A percentile compares a stretch with the other conserved stretches of the same genome.
These are phyloP conservation scores for Dendrolimus punctatus DNA, from an alignment of 1,140 invertebrate species.

Conservation along the genomic window DNA sequence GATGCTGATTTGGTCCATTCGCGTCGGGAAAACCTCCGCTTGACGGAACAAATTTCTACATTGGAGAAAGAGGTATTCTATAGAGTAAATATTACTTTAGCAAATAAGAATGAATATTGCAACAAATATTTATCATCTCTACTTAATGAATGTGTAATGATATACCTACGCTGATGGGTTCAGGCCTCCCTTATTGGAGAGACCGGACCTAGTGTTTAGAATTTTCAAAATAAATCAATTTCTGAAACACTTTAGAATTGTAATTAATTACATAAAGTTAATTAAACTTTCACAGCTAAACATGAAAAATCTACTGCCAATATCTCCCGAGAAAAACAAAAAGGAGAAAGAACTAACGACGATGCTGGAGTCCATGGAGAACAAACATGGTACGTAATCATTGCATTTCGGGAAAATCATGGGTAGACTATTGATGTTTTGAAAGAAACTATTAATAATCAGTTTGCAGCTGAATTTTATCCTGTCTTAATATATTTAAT, in stretches of 20 bases:
- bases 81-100: neutral
- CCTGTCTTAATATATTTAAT: too few species aligned
- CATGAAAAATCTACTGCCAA: constrained; percentile 58
- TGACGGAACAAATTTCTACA: constrained; percentile 82
- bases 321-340: constrained; percentile 72
- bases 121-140: neutral
- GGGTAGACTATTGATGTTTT: constrained; percentile 76
- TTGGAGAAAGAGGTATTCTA: constrained; percentile 83
- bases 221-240: too few species aligned
- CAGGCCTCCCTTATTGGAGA: too few species aligned
- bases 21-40: constrained; percentile 81
- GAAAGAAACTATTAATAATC: constrained; percentile 23
- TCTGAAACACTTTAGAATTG: too few species aligned
- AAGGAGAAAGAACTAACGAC: constrained; percentile 80
- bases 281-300: constrained; percentile 44
- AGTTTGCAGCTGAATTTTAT: too few species aligned
- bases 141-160: too few species aligned
- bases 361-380: constrained; percentile 83
- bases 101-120: neutral
- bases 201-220: too few species aligned
- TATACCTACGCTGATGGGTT: too few species aligned
- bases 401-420: constrained; percentile 17
- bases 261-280: too few species aligned
- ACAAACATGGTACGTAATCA: constrained; percentile 81
- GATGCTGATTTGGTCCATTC: constrained; percentile 85